Conservation (phyloP, 2,888 invertebrate genomes). For the Spodoptera exigua region DNA sequence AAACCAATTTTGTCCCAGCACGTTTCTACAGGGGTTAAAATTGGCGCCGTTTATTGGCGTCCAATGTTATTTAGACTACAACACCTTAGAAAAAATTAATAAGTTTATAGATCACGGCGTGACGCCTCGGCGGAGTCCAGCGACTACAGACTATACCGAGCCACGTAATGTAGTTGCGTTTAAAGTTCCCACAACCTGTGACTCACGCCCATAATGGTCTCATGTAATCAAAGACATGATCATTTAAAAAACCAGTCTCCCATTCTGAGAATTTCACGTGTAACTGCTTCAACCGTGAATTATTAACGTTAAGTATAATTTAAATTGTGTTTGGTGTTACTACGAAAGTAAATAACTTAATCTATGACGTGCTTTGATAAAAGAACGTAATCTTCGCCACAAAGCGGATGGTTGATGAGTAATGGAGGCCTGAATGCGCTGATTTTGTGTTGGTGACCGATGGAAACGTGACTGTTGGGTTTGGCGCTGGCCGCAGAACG, state of each 20-base stretch:
- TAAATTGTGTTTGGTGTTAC: slow-evolving; percentile 50
- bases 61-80: not conserved
- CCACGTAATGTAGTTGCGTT: slow-evolving; percentile 21
- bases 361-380: slow-evolving; percentile 67
- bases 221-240: slow-evolving; percentile 65
- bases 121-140: slow-evolving; percentile 5
- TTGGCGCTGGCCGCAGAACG: slow-evolving; percentile 67
- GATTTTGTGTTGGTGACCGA: slow-evolving; percentile 67
- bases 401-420: slow-evolving; percentile 75
- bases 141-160: slow-evolving; percentile 1
- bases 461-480: slow-evolving; percentile 75
- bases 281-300: slow-evolving; percentile 61
- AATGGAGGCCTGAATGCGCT: slow-evolving; percentile 71
- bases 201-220: slow-evolving; percentile 63
- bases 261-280: slow-evolving; percentile 65
- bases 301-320: slow-evolving; percentile 60
- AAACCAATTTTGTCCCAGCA: slow-evolving; percentile 5
- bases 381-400: slow-evolving; percentile 76
- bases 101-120: slow-evolving; percentile 18
- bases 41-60: not conserved
- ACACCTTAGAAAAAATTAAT: slow-evolving; percentile 18
- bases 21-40: not conserved
- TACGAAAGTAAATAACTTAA: slow-evolving; percentile 68
- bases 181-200: slow-evolving; percentile 63
- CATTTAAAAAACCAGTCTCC: slow-evolving; percentile 60